phyloP scores from a whole-genome alignment of 2,888 invertebrate species.

The Nephrotoma guestfalica region DNA sequence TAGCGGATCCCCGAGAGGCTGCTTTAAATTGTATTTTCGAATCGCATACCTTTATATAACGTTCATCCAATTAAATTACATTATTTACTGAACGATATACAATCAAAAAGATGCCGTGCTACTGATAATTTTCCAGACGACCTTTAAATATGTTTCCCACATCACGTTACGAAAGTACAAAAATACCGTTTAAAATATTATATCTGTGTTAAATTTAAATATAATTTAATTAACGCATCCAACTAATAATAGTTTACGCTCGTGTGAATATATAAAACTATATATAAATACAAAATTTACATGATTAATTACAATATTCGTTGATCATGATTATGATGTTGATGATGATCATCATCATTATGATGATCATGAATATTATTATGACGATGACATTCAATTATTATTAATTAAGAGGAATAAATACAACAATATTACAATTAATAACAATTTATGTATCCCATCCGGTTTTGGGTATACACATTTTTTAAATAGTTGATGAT shows the following conservation, averaged over 20 bases:
- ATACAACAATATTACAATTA: not conserved
- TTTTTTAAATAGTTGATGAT: not conserved
- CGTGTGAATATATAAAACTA: not conserved
- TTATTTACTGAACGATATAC: no score
- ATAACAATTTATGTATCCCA: not conserved
- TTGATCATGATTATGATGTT: not conserved
- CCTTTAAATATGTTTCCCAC: not conserved
- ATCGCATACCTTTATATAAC: no score
- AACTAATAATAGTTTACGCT: not conserved
- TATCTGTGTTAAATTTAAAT: not conserved
- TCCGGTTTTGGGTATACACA: not conserved
- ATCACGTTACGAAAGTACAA: not conserved
- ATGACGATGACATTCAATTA: not conserved
- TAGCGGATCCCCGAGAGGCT: no score
- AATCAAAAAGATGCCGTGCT: no score
- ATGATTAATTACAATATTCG: not conserved
- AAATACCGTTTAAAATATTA: not conserved
- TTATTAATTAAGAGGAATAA: not conserved
- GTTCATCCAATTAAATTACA: no score
- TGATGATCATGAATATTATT: not conserved
- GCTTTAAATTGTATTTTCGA: no score
- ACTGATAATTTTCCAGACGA: not conserved
- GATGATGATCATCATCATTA: not conserved
- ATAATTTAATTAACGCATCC: not conserved
- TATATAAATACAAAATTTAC: not conserved